Conservation (phyloP, 2,888 invertebrate genomes). For the Branchipolynoe longqiensis region DNA sequence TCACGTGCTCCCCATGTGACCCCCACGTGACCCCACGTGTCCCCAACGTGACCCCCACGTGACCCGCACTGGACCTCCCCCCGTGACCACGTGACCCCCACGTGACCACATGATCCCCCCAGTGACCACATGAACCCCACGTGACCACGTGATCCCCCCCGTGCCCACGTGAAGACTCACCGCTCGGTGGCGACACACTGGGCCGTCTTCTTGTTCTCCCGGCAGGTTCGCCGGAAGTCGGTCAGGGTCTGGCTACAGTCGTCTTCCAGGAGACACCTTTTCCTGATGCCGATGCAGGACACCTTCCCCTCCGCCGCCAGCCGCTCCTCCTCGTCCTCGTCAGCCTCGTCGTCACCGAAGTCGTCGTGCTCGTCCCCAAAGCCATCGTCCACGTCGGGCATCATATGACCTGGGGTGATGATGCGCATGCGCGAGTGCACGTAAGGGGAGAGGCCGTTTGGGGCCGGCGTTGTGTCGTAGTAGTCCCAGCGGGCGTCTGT, state of each 20-base stretch:
- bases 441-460: constrained; percentile 13
- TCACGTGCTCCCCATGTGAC: no score
- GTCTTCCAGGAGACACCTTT: constrained; percentile 51
- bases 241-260: constrained; percentile 47
- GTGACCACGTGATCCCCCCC: no score
- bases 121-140: no score
- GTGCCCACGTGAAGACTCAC: no score
- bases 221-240: constrained; percentile 50
- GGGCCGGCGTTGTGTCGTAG: constrained; percentile 10
- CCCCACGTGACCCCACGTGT: no score
- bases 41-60: no score
- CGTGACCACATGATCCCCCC: no score
- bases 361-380: constrained; percentile 10
- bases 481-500: background rate
- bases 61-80: no score
- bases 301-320: constrained; percentile 19
- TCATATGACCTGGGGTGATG: background rate
- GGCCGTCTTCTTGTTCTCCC: constrained; percentile 56
- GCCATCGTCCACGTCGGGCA: background rate
- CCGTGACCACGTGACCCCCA: no score
- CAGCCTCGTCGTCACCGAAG: background rate
- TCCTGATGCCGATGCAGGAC: constrained; percentile 57
- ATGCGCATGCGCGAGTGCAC: constrained; percentile 9
- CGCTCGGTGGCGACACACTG: constrained; percentile 50
- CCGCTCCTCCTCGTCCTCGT: constrained; percentile 30